Conservation (phyloP, 2,797 vertebrate genomes). For the Bradypodion ventrale region DNA sequence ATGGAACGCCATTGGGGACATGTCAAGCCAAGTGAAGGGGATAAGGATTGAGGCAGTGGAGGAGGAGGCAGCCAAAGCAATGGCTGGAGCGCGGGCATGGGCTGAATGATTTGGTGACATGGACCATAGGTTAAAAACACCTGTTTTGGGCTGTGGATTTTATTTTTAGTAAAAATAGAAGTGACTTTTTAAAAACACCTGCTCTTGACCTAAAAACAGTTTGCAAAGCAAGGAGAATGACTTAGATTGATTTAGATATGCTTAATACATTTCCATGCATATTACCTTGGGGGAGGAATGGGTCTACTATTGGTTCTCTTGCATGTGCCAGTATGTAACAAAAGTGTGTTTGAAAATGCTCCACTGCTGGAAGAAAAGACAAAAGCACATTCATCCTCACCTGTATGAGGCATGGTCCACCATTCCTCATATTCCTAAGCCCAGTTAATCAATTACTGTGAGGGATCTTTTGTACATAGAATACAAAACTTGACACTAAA, state of each 20-base stretch:
- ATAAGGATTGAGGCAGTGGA: too few species aligned
- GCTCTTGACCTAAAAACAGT: not conserved
- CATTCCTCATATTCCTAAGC: not conserved
- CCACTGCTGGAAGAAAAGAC: not conserved
- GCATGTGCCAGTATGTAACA: not conserved
- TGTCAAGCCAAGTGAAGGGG: too few species aligned
- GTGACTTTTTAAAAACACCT: too few species aligned
- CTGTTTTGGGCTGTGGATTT: too few species aligned
- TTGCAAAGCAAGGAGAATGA: not conserved
- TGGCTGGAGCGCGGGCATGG: too few species aligned
- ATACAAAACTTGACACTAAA: not conserved
- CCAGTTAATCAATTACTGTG: not conserved
- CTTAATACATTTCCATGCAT: not conserved
- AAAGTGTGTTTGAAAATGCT: not conserved
- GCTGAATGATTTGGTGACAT: too few species aligned
- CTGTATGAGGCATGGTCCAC: not conserved
- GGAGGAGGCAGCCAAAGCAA: too few species aligned
- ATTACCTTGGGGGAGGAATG: not conserved
- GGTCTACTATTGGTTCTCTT: not conserved
- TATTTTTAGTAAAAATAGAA: too few species aligned
- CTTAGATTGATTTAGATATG: not conserved
- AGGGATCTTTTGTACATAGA: not conserved
- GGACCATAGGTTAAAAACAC: too few species aligned
- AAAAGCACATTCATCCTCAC: not conserved
- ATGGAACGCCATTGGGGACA: too few species aligned